These are phyloP conservation scores for Oryzias woworae DNA, from an alignment of 2,113 vertebrate species.

Conservation along the genomic window DNA sequence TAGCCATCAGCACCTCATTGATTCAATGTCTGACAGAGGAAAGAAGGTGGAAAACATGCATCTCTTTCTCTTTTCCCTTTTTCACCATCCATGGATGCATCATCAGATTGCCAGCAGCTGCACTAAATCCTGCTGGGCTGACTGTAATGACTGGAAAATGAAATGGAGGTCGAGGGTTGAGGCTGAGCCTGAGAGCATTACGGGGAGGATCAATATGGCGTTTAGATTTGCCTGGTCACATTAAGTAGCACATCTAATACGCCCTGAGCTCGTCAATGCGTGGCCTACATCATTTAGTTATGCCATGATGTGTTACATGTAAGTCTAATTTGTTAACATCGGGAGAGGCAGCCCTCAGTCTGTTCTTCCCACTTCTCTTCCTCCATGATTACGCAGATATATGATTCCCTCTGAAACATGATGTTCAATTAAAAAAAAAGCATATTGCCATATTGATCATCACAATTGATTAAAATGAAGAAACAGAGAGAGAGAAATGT, in stretches of 20 bases:
- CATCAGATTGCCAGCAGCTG: slow-evolving; percentile 37
- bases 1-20: slow-evolving; percentile 53
- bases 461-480: slow-evolving; percentile 35
- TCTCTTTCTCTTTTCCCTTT: slow-evolving; percentile 1
- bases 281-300: slow-evolving; percentile 68
- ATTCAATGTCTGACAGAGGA: slow-evolving; percentile 34
- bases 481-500: slow-evolving; percentile 18
- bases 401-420: slow-evolving; percentile 36
- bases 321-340: slow-evolving; percentile 63
- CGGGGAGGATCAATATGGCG: slow-evolving; percentile 68
- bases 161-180: slow-evolving; percentile 71
- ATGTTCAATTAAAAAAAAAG: slow-evolving; percentile 44
- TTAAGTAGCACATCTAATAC: slow-evolving; percentile 74
- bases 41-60: slow-evolving; percentile 29
- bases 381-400: slow-evolving; percentile 33
- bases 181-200: slow-evolving; percentile 68
- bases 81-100: slow-evolving; percentile 25
- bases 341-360: slow-evolving; percentile 12
- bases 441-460: slow-evolving; percentile 36
- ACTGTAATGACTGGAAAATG: slow-evolving; percentile 73
- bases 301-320: slow-evolving; percentile 48
- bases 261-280: slow-evolving; percentile 47
- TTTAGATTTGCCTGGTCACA: slow-evolving; percentile 72
- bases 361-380: slow-evolving; percentile 23
- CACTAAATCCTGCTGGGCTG: slow-evolving; percentile 57